Conservation (phyloP, 2,888 invertebrate species). For the Acanthoscelides obtectus region DNA sequence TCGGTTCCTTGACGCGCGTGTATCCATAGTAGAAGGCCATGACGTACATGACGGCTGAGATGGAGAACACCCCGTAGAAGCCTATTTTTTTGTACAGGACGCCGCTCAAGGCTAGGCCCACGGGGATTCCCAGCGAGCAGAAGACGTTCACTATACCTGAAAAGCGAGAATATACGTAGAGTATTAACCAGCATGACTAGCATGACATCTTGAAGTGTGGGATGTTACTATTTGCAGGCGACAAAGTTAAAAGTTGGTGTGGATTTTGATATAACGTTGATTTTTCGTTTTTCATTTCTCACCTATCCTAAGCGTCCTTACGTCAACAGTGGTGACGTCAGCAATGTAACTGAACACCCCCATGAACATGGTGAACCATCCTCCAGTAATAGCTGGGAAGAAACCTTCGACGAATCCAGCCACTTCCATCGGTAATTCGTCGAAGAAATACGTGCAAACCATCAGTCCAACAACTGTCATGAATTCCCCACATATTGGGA, state of each 20-base stretch:
- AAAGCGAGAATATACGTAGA: too few relatives aligned
- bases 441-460: slow-evolving; percentile 73
- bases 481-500: slow-evolving; percentile 78
- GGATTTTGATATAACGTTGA: too few relatives aligned
- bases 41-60: slow-evolving; percentile 70
- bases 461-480: slow-evolving; percentile 73
- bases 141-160: slow-evolving; percentile 80
- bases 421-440: slow-evolving; percentile 74
- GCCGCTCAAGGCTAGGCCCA: slow-evolving; percentile 86
- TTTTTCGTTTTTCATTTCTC: background rate
- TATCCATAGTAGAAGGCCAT: slow-evolving; percentile 71
- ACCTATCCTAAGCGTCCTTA: slow-evolving; percentile 71
- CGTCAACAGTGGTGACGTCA: slow-evolving; percentile 78
- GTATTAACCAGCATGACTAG: too few relatives aligned
- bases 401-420: slow-evolving; percentile 76
- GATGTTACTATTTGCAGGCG: too few relatives aligned
- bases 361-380: slow-evolving; percentile 89
- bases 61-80: slow-evolving; percentile 76
- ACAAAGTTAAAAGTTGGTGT: too few relatives aligned
- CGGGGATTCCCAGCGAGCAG: slow-evolving; percentile 80
- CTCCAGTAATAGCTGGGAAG: slow-evolving; percentile 77
- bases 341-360: slow-evolving; percentile 86
- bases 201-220: too few relatives aligned
- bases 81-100: slow-evolving; percentile 72
- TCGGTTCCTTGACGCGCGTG: slow-evolving; percentile 66